phyloP scores from a whole-genome alignment of 2,888 invertebrate genomes.

The Metalampra italica region DNA sequence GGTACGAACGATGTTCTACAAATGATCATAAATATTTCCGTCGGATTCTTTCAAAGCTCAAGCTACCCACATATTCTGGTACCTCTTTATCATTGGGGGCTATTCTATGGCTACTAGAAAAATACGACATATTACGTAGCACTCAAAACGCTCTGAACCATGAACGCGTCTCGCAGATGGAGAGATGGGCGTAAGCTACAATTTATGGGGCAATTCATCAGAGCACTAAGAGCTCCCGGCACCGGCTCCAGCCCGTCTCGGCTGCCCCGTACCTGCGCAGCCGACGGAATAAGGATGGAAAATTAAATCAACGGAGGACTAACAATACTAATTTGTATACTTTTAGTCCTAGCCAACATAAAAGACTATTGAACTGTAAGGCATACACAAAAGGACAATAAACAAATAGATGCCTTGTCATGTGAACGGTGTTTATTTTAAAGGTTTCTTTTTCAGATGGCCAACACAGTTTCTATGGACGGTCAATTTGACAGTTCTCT shows the following conservation, averaged over 20 bases:
- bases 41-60: background rate
- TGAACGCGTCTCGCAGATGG: slow-evolving; percentile 27
- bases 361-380: too few relatives aligned
- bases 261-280: slow-evolving; percentile 2
- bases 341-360: background rate
- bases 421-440: too few relatives aligned
- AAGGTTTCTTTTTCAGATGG: too few relatives aligned
- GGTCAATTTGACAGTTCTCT: too few relatives aligned
- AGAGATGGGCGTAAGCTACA: slow-evolving; percentile 36
- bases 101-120: slow-evolving; percentile 14
- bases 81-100: background rate
- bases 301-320: slow-evolving; percentile 6
- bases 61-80: background rate
- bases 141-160: slow-evolving; percentile 34
- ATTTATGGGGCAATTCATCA: slow-evolving; percentile 55
- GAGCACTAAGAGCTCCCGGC: slow-evolving; percentile 32
- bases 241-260: background rate
- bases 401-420: too few relatives aligned
- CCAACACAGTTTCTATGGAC: too few relatives aligned
- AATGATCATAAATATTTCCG: background rate
- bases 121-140: slow-evolving; percentile 27
- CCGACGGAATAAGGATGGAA: slow-evolving; percentile 2
- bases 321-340: slow-evolving; percentile 4
- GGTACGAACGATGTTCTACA: background rate
- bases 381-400: too few relatives aligned